Percentiles rank a stretch among this genome's conserved stretches.
Conservation (phyloP, 2,888 invertebrate genomes). For the Trissolcus brochymenae region DNA sequence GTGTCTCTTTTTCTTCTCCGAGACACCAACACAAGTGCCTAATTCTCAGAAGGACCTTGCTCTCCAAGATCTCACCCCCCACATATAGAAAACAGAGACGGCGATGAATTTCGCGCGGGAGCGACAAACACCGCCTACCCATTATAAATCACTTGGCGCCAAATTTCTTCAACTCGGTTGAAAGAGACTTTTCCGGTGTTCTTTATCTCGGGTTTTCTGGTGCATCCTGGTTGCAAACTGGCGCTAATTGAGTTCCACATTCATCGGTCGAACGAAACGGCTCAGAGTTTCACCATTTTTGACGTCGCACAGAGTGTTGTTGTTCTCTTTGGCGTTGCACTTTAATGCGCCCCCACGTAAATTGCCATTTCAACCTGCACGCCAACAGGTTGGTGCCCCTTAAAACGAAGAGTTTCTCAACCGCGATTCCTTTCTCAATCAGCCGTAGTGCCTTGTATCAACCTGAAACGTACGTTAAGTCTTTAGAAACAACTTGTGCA, state of each 20-base stretch:
- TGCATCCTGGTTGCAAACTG: no score
- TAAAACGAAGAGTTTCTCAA: conserved; percentile 48
- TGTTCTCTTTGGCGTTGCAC: conserved; percentile 9
- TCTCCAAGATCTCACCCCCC: conserved; percentile 43
- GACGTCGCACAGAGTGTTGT: background rate
- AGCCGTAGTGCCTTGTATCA: conserved; percentile 37
- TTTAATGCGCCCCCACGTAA: conserved; percentile 35
- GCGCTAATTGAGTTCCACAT: no score
- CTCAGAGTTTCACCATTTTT: background rate
- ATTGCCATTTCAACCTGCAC: conserved; percentile 45
- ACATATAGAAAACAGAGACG: conserved; percentile 26
- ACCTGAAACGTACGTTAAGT: conserved; percentile 2
- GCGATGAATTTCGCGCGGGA: conserved; percentile 35
- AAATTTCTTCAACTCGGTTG: conserved; percentile 24
- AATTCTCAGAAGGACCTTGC: conserved; percentile 44
- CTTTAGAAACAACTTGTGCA: background rate
- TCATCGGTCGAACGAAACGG: no score
- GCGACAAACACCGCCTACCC: conserved; percentile 31
- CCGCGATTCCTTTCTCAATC: conserved; percentile 57
- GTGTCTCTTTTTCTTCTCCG: conserved; percentile 20
- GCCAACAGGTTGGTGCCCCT: conserved; percentile 45
- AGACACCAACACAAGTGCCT: conserved; percentile 44
- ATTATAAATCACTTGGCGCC: conserved; percentile 50
- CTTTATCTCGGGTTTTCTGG: background rate
- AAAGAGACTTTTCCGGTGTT: conserved; percentile 17